Evolutionary conservation across 1,140 invertebrate species (phyloP).

Genomic region (Formica selysi): DNA sequence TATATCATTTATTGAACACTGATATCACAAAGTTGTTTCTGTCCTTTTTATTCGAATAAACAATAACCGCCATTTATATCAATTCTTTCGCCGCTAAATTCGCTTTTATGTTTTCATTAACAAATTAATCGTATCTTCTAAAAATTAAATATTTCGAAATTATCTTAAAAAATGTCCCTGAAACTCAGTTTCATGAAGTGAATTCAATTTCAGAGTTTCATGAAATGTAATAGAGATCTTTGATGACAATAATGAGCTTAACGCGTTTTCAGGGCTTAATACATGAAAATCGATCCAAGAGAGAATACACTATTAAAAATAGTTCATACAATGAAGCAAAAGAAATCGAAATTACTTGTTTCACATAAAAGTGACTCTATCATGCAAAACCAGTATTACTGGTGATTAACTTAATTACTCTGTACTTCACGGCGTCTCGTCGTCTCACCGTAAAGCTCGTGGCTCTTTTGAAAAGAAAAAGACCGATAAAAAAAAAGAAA

Average conservation of each 20-base stretch:
- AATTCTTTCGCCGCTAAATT: background rate
- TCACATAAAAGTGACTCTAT: conserved; percentile 7
- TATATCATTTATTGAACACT: background rate
- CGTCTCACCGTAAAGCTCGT: conserved; percentile 70
- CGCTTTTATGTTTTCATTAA: background rate
- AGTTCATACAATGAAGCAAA: background rate
- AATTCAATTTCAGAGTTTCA: background rate
- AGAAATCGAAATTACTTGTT: conserved; percentile 10
- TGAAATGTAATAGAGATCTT: background rate
- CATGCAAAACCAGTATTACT: conserved; percentile 12
- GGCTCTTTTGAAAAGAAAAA: conserved; percentile 70
- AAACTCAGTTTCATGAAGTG: background rate
- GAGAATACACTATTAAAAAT: conserved; percentile 8
- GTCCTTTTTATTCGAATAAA: background rate
- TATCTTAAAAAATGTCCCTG: background rate
- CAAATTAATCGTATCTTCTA: background rate
- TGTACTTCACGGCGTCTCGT: conserved; percentile 66
- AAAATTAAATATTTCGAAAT: background rate
- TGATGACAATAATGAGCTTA: background rate
- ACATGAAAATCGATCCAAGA: background rate
- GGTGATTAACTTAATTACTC: conserved; percentile 36
- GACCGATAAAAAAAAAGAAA: conserved; percentile 58
- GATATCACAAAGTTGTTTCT: background rate
- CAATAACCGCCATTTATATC: background rate
- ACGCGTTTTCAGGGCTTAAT: background rate